Evolutionary conservation across 2,113 vertebrate species (phyloP).

Genomic region (Strix uralensis): DNA sequence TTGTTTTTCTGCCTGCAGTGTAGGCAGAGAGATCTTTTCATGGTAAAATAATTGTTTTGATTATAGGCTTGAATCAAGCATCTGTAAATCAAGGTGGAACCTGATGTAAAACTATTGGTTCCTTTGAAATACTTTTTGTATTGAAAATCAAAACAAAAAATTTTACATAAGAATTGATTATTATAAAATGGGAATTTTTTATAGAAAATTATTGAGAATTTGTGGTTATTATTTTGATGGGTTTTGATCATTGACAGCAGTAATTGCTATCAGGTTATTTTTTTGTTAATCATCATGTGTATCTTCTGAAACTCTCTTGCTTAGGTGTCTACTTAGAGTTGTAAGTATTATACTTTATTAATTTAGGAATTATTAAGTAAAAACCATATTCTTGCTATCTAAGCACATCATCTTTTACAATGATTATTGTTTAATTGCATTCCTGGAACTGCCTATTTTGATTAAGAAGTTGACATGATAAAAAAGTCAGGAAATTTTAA

Average conservation of each 20-base stretch:
- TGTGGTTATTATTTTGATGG: neutral
- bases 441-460: neutral
- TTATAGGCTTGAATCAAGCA: conserved; percentile 37
- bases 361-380: neutral
- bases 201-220: conserved; percentile 25
- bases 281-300: neutral
- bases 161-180: neutral
- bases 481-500: conserved; percentile 36
- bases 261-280: neutral
- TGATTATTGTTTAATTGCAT: conserved; percentile 14
- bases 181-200: neutral
- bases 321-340: neutral
- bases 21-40: conserved; percentile 12
- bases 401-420: neutral
- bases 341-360: neutral
- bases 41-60: conserved; percentile 44
- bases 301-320: neutral
- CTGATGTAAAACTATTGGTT: neutral
- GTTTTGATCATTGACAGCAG: neutral
- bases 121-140: neutral
- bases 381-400: neutral
- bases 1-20: neutral
- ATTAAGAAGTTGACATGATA: neutral
- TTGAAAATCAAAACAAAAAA: neutral
- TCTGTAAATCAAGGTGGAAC: conserved; percentile 10